Base-by-base conservation (phyloP, 2,113 vertebrate species). In the Charina bottae region DNA sequence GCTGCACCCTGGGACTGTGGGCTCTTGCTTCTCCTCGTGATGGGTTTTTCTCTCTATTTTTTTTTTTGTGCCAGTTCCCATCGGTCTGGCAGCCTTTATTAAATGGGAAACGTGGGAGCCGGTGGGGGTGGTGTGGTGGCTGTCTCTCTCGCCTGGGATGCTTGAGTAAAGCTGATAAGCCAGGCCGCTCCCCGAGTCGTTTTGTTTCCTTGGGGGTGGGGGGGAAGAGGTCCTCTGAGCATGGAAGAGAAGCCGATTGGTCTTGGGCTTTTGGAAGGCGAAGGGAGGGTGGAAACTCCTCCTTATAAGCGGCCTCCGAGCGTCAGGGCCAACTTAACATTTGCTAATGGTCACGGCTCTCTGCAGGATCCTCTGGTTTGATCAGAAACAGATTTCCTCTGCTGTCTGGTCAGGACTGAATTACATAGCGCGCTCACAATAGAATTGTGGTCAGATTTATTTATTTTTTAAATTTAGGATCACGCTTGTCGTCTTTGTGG, bases 101-200 rank as follows among this genome's bases (percentile, higher is more conserved):
- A 72, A 72, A 24, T 3, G 55, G 49, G 37, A 46, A 15, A 83
- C 0, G 19, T 12, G 56, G 78, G 37, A n/a, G 11, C 68, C 1
- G 11, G 10, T 37, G 28, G n/a, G 21, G 10, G 21, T 4, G 11
- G 11, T 28, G 46, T 15, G 26, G 5, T 21, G 21, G 2, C 6
- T n/a, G 26, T 60, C 33, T 59, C 10, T 83, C 33, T 78, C 19
- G 33, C 46, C 11, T 37, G 17, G 92, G 54, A 72, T 87, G 84
- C 56, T 19, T 62, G 55, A 90, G 89, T 93, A 90, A 87, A 92
- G 46, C 26, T 9, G 5, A n/a, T 72, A 49, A 59, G 19, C 26
- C 4, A 21, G 55, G 23, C 46, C 23, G 19, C 42, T 19, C 60
- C 24, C 12, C 42, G n/a, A 37, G 68, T 89, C 33, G 8, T 7